These are phyloP conservation scores for Ormyrus rosae DNA, from an alignment of 2,888 invertebrate species.

Conservation along the genomic window DNA sequence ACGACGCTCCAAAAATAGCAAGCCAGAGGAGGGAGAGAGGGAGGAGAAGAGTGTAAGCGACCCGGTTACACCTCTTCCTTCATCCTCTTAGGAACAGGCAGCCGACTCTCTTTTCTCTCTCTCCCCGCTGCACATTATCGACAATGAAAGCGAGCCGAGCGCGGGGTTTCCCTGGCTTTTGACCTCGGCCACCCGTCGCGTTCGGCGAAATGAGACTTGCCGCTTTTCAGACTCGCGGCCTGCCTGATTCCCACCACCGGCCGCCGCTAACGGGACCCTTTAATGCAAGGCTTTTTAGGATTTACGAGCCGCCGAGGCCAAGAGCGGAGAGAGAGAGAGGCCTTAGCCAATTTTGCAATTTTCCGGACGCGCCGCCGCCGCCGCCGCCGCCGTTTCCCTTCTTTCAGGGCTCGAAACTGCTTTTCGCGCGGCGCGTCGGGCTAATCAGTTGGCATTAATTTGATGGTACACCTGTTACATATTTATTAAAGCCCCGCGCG, in stretches of 20 bases:
- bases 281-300: neutral
- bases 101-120: neutral
- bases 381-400: conserved; percentile 24
- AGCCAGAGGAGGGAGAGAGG: too few relatives aligned
- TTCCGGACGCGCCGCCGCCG: neutral
- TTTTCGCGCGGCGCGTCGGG: neutral
- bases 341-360: neutral
- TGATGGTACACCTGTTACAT: neutral
- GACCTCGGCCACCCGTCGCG: conserved; percentile 22
- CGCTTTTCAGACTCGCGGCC: neutral
- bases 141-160: conserved; percentile 6
- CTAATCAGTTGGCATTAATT: neutral
- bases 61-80: neutral
- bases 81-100: neutral
- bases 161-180: conserved; percentile 24
- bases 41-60: neutral
- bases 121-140: neutral
- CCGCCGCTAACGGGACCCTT: conserved; percentile 27
- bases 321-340: too few relatives aligned
- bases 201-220: conserved; percentile 26
- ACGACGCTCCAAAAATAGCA: too few relatives aligned
- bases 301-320: neutral
- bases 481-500: neutral
- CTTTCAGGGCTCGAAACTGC: neutral
- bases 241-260: neutral